phyloP scores from a whole-genome alignment of 2,797 vertebrate genomes.

The Linurgus olivaceus region DNA sequence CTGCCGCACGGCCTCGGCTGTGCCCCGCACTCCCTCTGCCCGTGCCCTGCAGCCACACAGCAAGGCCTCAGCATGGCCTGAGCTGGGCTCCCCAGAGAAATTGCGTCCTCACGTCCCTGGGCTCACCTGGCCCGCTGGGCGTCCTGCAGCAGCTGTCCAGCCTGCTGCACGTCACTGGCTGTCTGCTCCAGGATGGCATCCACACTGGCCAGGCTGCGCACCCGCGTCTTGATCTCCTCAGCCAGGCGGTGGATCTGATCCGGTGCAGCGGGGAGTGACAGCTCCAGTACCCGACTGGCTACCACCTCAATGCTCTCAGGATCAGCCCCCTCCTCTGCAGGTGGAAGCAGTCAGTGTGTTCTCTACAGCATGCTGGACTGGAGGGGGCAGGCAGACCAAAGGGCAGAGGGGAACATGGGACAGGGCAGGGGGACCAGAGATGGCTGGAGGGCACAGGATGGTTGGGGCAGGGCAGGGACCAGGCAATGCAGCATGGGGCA shows the following conservation, averaged over 20 bases:
- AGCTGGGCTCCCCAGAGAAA: rapidly evolving
- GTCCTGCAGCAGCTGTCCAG: conserved; percentile 86
- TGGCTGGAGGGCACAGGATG: not conserved
- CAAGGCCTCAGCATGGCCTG: rapidly evolving
- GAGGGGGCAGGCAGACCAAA: not conserved
- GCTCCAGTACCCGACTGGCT: conserved; percentile 88
- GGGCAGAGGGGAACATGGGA: not conserved
- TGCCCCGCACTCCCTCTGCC: conserved; percentile 85
- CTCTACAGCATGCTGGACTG: rapidly evolving
- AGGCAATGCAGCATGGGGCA: not conserved
- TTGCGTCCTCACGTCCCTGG: rapidly evolving
- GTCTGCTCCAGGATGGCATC: conserved; percentile 91
- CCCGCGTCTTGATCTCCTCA: conserved; percentile 89
- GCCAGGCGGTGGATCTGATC: conserved; percentile 89
- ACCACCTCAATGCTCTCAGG: conserved; percentile 93
- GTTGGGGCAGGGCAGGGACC: not conserved
- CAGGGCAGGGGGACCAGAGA: not conserved
- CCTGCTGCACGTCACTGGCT: conserved; percentile 83
- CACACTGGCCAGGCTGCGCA: conserved; percentile 90
- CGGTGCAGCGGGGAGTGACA: conserved; percentile 93
- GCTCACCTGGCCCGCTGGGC: conserved; percentile 88
- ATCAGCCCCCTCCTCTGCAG: conserved; percentile 92
- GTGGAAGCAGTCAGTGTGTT: not conserved
- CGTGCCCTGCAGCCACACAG: conserved; percentile 64
- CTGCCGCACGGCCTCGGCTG: conserved; percentile 81